Evolutionary conservation across 2,113 vertebrate genomes (phyloP), one percentile per base, ranked within the genome.

Genomic region (Apodemus sylvaticus): DNA sequence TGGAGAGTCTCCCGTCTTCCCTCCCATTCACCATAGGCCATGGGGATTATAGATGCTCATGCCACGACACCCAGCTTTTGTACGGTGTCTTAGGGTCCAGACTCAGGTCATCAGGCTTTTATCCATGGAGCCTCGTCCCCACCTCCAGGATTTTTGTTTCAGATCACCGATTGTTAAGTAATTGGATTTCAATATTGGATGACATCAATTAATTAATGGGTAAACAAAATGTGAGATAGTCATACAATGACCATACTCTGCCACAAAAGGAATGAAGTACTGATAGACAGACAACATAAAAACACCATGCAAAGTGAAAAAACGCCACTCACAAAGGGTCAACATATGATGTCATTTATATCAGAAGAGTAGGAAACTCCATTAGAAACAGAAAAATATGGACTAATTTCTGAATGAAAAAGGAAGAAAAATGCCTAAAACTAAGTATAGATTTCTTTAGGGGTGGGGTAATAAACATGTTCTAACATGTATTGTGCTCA

Each of bases 351-450:
- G 70, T 36, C n/a, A 76, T 90, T 94, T 90, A 51, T 34, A 94
- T 31, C 29, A 96, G 93, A 88, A 89, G 48, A 91, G 91, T 16
- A 85, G 45, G 66, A 39, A 91, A 85, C 88, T 62, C 48, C 55
- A 90, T 22, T 66, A 48, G 31, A 91, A 26, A 76, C 26, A 90
- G 42, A 94, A 89, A 64, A 62, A 86, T 76, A 60, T 11, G n/a
- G 22, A 45, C 62, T 76, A 64, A 10, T 90, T 86, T 90, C 73
- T 86, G 29, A 31, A 68, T 9, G 17, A 55, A 93, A 34, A 81
- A 11, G 13, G 1, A 55, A 89, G 60, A 3, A 36, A 19, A 14
- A n/a, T 31, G n/a, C 60, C 39, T 19, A 1, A 16, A 62, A 79
- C 83, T 34, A 39, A 12, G 9, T 39, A 7, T 16, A 19, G 36